These are phyloP conservation scores for Pelusios castaneus DNA, from an alignment of 2,113 vertebrate genomes.

Conservation along the genomic window DNA sequence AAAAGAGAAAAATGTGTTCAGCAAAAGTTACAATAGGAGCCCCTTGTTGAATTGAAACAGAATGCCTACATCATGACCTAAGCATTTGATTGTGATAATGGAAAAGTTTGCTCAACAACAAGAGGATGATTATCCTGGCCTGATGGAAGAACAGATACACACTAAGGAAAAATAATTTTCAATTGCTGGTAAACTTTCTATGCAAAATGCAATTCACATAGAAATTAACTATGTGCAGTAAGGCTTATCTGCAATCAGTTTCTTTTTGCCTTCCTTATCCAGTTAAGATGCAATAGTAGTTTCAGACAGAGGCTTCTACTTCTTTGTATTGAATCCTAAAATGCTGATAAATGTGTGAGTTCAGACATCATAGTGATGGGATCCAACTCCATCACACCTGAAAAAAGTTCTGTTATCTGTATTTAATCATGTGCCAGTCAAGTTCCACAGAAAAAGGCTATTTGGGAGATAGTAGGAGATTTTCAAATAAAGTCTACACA, in stretches of 20 bases:
- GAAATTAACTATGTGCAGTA: neutral
- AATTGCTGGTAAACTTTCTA: neutral
- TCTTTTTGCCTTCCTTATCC: neutral
- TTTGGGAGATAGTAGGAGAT: neutral
- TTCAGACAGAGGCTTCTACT: neutral
- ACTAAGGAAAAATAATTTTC: neutral
- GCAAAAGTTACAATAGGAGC: neutral
- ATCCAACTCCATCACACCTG: neutral
- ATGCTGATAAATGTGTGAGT: neutral
- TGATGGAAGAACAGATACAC: neutral
- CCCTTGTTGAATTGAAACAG: neutral
- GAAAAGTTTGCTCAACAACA: neutral
- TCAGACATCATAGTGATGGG: neutral
- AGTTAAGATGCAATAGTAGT: neutral
- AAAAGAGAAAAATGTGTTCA: constrained; percentile 11
- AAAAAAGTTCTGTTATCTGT: neutral
- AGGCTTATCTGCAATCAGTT: neutral
- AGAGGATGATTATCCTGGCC: neutral
- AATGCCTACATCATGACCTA: neutral
- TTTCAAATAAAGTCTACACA: neutral
- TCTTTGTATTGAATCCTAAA: neutral
- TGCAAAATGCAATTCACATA: neutral
- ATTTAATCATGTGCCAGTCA: neutral
- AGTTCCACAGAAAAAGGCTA: neutral
- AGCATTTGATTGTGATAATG: neutral